These are phyloP conservation scores for Bos javanicus DNA, from an alignment of 2,113 vertebrate genomes.

Conservation along the genomic window DNA sequence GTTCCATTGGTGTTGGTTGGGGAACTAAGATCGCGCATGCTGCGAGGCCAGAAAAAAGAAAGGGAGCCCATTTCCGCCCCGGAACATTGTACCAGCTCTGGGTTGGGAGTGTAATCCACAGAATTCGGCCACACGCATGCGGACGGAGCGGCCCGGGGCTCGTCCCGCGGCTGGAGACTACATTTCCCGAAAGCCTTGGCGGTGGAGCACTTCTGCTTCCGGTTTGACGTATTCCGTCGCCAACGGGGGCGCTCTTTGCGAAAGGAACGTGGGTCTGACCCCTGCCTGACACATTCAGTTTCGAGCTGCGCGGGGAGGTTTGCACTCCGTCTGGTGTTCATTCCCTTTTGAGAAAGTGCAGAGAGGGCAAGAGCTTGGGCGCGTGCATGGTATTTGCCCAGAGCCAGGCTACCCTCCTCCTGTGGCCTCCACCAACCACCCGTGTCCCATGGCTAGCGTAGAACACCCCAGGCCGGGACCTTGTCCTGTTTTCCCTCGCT, in stretches of 20 bases:
- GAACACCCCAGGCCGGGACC: no score
- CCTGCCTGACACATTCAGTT: rapidly evolving
- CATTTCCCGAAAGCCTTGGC: background rate
- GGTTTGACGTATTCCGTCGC: rapidly evolving
- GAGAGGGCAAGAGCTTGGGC: rapidly evolving
- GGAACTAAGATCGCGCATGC: background rate
- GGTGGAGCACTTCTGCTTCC: background rate
- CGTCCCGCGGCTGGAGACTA: background rate
- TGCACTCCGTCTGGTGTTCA: rapidly evolving
- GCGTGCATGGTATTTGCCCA: rapidly evolving
- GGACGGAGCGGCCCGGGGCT: rapidly evolving
- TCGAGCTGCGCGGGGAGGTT: rapidly evolving
- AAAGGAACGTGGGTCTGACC: rapidly evolving
- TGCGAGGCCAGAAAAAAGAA: background rate
- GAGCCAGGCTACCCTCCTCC: background rate
- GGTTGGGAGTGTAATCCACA: rapidly evolving
- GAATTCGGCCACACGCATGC: rapidly evolving
- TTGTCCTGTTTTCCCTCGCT: background rate
- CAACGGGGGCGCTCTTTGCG: rapidly evolving
- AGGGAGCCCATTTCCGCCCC: background rate
- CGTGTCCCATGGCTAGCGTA: no score
- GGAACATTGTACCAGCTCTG: background rate
- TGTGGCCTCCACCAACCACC: background rate
- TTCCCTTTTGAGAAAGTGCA: background rate
- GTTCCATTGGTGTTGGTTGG: background rate